A percentile compares a stretch with the other conserved stretches of the same genome.
phyloP scores from a whole-genome alignment of 2,888 invertebrate genomes.

The Drosophila sordidula region DNA sequence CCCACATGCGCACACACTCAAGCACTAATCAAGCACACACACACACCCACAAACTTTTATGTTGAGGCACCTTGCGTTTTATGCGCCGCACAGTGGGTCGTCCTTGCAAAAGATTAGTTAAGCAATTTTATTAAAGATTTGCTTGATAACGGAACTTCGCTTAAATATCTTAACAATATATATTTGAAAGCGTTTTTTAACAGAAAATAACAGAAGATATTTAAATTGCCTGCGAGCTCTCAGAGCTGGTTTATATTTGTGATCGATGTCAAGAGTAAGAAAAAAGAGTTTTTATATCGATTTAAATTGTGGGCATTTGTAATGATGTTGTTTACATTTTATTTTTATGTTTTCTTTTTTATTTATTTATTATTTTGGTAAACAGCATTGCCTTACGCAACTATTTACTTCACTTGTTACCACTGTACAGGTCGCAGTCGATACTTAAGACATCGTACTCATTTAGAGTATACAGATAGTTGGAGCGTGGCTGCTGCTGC shows the following conservation, averaged over 20 bases:
- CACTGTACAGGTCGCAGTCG: constrained; percentile 19
- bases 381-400: too few relatives aligned
- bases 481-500: background rate
- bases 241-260: too few relatives aligned
- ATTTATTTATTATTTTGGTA: too few relatives aligned
- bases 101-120: background rate
- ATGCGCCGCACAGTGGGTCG: constrained; percentile 48
- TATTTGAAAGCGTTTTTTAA: too few relatives aligned
- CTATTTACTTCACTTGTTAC: background rate
- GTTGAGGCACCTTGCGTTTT: constrained; percentile 32
- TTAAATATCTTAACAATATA: background rate
- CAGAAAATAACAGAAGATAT: too few relatives aligned
- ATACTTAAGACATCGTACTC: constrained; percentile 12
- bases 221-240: too few relatives aligned
- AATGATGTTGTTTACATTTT: too few relatives aligned
- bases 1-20: constrained; percentile 18
- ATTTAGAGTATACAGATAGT: constrained; percentile 10
- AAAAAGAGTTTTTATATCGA: too few relatives aligned
- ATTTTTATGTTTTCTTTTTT: too few relatives aligned
- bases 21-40: constrained; percentile 64
- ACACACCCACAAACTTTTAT: constrained; percentile 10
- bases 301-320: too few relatives aligned
- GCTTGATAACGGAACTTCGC: background rate
- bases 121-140: background rate
- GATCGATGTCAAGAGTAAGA: too few relatives aligned